Evolutionary conservation across 2,797 vertebrate species (phyloP).

Genomic region (Sebastolobus altivelis): DNA sequence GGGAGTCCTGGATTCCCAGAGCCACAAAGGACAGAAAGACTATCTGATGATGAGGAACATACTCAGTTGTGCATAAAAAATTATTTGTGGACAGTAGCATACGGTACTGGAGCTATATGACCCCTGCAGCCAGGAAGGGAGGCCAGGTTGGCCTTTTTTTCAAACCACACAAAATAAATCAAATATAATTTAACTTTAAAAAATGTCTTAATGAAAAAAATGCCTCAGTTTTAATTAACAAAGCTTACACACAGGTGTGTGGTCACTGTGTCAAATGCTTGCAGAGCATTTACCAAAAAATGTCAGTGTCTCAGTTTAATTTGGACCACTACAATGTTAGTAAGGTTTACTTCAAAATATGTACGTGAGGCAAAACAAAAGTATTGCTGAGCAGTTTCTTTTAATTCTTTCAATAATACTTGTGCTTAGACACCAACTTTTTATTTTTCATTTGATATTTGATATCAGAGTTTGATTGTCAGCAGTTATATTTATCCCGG

Average conservation of each 20-base stretch:
- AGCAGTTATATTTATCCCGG: background rate
- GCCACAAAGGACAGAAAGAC: background rate
- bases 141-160: too few relatives aligned
- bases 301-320: too few relatives aligned
- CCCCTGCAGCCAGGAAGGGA: too few relatives aligned
- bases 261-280: too few relatives aligned
- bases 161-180: too few relatives aligned
- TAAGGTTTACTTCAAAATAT: background rate
- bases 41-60: background rate
- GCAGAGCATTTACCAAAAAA: too few relatives aligned
- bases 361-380: background rate
- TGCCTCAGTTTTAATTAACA: too few relatives aligned
- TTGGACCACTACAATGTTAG: background rate
- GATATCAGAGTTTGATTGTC: slow-evolving; percentile 5
- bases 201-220: too few relatives aligned
- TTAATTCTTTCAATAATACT: background rate
- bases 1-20: background rate
- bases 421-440: background rate
- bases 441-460: slow-evolving; percentile 9
- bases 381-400: background rate
- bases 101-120: too few relatives aligned
- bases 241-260: too few relatives aligned
- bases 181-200: too few relatives aligned
- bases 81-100: background rate
- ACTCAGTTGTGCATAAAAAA: background rate